Percentiles rank a stretch among this genome's conserved stretches.
phyloP scores from a whole-genome alignment of 2,797 vertebrate genomes.

The Macropus fuliginosus region DNA sequence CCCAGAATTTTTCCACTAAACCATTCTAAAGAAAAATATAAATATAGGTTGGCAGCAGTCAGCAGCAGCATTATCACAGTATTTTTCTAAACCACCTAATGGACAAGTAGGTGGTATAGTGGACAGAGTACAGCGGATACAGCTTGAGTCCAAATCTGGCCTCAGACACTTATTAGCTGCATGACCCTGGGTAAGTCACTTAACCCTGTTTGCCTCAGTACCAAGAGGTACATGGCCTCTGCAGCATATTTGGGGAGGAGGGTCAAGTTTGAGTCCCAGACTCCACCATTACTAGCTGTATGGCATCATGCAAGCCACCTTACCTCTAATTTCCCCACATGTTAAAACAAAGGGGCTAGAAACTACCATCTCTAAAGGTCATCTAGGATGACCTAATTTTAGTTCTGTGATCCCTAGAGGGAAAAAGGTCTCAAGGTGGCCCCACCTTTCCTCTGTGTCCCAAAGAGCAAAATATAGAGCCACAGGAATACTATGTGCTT shows the following conservation, averaged over 20 bases:
- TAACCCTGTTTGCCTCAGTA: neutral
- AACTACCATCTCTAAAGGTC: neutral
- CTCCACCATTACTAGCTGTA: neutral
- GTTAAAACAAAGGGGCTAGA: neutral
- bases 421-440: neutral
- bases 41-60: neutral
- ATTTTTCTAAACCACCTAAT: neutral
- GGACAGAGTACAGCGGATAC: neutral
- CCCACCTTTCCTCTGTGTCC: neutral
- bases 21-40: neutral
- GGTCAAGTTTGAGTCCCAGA: neutral
- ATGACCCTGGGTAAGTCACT: neutral
- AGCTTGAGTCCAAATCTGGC: neutral
- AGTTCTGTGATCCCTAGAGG: neutral
- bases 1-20: neutral
- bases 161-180: neutral
- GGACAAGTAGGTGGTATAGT: neutral
- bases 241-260: neutral
- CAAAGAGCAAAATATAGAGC: neutral
- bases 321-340: neutral
- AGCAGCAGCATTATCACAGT: neutral
- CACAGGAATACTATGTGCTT: neutral
- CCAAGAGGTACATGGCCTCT: neutral
- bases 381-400: neutral
- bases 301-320: neutral